Evolutionary conservation across 2,888 invertebrate species (phyloP).

Genomic region (Agriopis leucophaearia): DNA sequence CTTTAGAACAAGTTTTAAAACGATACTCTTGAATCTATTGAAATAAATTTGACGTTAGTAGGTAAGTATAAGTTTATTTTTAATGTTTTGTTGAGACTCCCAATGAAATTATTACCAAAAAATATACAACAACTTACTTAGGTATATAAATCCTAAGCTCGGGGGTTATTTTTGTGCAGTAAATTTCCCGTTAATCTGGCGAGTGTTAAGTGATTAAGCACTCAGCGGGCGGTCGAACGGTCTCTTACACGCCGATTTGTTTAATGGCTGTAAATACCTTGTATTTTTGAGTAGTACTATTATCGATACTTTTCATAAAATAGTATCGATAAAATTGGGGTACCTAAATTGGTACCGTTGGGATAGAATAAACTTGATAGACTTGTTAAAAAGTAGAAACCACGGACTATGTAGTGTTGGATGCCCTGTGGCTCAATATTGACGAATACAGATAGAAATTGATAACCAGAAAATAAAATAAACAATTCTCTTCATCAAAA

Average conservation of each 20-base stretch:
- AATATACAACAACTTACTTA: neutral
- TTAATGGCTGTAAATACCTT: slow-evolving; percentile 71
- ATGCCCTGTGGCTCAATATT: too few species aligned
- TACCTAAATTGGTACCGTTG: neutral
- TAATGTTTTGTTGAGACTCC: neutral
- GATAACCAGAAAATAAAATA: too few species aligned
- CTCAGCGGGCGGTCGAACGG: slow-evolving; percentile 76
- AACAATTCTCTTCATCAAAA: too few species aligned
- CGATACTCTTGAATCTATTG: too few species aligned
- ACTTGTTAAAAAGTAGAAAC: neutral
- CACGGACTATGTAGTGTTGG: too few species aligned
- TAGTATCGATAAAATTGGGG: slow-evolving; percentile 21
- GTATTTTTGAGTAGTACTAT: slow-evolving; percentile 22
- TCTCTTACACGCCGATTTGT: slow-evolving; percentile 82
- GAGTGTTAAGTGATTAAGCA: slow-evolving; percentile 85
- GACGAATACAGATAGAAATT: too few species aligned
- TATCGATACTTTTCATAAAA: slow-evolving; percentile 36
- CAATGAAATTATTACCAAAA: neutral
- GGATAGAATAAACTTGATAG: neutral
- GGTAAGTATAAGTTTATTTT: too few species aligned
- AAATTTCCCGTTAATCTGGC: slow-evolving; percentile 79
- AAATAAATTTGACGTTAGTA: too few species aligned
- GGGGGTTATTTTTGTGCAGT: slow-evolving; percentile 66
- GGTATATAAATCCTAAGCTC: slow-evolving; percentile 23
- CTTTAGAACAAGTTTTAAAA: too few species aligned